A percentile compares a stretch with the other conserved stretches of the same genome.
These are phyloP conservation scores for Rhabdomys dilectus DNA, from an alignment of 2,113 vertebrate species.

Conservation along the genomic window DNA sequence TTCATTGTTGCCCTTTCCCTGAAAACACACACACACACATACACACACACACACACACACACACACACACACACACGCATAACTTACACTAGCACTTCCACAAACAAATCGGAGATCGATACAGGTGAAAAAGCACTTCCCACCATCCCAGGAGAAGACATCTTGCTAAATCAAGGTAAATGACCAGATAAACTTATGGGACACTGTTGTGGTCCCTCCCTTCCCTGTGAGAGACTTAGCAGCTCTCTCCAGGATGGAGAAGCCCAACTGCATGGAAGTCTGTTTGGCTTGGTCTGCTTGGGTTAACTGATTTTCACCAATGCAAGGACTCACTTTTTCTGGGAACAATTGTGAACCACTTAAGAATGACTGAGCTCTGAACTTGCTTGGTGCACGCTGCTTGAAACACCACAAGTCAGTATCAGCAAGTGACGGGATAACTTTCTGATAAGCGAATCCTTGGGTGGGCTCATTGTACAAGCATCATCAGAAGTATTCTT, in stretches of 20 bases:
- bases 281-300: background rate
- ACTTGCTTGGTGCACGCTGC: background rate
- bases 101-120: background rate
- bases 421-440: background rate
- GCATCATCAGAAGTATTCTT: background rate
- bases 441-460: background rate
- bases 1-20: background rate
- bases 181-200: background rate
- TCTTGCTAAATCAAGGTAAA: background rate
- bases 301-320: background rate
- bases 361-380: background rate
- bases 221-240: background rate
- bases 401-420: background rate
- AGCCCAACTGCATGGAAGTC: background rate
- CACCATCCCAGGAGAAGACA: background rate
- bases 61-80: too few species aligned
- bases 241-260: background rate
- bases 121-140: background rate
- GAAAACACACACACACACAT: background rate
- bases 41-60: background rate
- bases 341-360: background rate
- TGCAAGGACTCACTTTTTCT: background rate
- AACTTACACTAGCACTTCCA: background rate
- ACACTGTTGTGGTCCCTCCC: rapidly evolving
- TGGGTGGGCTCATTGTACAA: too few species aligned